phyloP scores from a whole-genome alignment of 2,113 vertebrate genomes.

The Taurulus bubalis region DNA sequence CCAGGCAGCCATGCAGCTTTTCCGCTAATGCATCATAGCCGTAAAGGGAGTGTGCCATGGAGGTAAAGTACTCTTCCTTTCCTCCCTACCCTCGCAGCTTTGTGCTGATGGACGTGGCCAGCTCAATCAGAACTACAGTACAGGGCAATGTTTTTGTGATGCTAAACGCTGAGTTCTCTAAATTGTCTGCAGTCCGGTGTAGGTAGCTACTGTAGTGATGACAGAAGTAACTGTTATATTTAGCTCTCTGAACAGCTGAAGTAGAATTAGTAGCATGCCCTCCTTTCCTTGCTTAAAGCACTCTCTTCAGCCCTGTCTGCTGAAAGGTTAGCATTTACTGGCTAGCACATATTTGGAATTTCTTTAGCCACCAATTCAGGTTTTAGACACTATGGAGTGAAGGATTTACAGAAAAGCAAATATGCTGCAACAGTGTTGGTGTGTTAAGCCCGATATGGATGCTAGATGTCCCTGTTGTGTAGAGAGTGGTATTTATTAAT shows the following conservation, averaged over 20 bases:
- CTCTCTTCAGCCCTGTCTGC: constrained; percentile 27
- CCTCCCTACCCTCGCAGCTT: constrained; percentile 22
- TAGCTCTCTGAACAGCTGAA: constrained; percentile 78
- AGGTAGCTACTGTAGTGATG: constrained; percentile 21
- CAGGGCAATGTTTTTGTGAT: constrained; percentile 22
- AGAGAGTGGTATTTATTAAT: background rate
- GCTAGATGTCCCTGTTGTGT: constrained; percentile 5
- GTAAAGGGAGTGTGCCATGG: constrained; percentile 68
- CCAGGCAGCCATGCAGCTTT: constrained; percentile 16
- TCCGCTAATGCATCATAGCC: constrained; percentile 61
- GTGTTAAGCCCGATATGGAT: background rate
- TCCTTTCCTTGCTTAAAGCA: constrained; percentile 36
- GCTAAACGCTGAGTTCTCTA: constrained; percentile 14
- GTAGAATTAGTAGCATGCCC: constrained; percentile 35
- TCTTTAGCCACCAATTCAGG: constrained; percentile 7
- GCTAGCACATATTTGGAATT: constrained; percentile 27
- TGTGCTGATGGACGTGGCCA: constrained; percentile 1
- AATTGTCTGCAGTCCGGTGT: constrained; percentile 21
- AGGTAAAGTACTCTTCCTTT: constrained; percentile 78
- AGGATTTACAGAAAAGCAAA: constrained; percentile 9
- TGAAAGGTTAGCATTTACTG: constrained; percentile 30
- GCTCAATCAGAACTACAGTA: constrained; percentile 4
- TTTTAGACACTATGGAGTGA: background rate
- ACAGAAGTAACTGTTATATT: constrained; percentile 69
- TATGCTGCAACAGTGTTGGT: background rate